Conservation (phyloP, 2,888 invertebrate genomes). For the Erebia epiphron region DNA sequence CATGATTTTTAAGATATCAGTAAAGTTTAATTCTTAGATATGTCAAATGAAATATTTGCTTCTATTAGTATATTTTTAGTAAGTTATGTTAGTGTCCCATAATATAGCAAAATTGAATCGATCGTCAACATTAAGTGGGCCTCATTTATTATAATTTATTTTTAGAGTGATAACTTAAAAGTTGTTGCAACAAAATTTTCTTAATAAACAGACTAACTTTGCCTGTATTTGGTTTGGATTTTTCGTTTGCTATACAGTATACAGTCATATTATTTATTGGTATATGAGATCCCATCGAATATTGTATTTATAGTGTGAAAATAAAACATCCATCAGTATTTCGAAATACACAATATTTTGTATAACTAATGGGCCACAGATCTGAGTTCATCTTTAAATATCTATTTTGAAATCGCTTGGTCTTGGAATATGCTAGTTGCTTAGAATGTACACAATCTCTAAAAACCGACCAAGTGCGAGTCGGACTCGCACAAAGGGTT, state of each 20-base stretch:
- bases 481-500: too few relatives aligned
- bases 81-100: conserved; percentile 76
- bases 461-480: neutral
- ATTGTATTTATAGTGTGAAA: neutral
- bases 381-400: conserved; percentile 16
- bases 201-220: conserved; percentile 81
- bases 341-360: conserved; percentile 10
- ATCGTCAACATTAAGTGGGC: conserved; percentile 66
- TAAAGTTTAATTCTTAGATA: conserved; percentile 71
- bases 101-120: conserved; percentile 71
- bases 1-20: conserved; percentile 75
- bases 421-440: neutral
- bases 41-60: conserved; percentile 73
- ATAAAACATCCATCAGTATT: neutral
- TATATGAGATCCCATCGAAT: conserved; percentile 25
- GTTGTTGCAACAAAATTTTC: conserved; percentile 78
- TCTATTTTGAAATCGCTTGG: neutral
- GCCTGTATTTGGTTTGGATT: conserved; percentile 68
- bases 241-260: conserved; percentile 39
- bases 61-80: conserved; percentile 76
- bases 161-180: conserved; percentile 76
- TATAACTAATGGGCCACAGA: neutral
- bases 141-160: conserved; percentile 78
- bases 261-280: conserved; percentile 32
- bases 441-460: too few relatives aligned